A percentile compares a stretch with the other conserved stretches of the same genome.
phyloP scores from a whole-genome alignment of 2,113 vertebrate genomes.

The Accipiter cooperii region DNA sequence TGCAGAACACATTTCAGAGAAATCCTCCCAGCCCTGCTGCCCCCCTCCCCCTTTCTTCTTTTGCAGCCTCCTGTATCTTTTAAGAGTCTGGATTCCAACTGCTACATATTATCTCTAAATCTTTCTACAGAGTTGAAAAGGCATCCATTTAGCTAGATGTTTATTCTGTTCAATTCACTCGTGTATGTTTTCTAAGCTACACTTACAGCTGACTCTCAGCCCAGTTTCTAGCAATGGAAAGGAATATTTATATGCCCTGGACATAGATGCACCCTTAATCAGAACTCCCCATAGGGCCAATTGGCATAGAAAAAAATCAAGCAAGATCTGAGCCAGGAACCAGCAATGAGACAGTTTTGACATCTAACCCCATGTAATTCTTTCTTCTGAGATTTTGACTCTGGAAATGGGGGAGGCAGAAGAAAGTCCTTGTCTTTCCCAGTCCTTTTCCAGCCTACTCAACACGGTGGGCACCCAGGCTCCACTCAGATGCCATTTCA shows the following conservation, averaged over 20 bases:
- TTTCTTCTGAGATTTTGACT: background rate
- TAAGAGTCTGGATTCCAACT: background rate
- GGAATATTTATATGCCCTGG: background rate
- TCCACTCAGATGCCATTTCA: background rate
- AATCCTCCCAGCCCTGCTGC: background rate
- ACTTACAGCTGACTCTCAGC: background rate
- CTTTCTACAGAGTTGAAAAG: constrained; percentile 15
- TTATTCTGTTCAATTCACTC: constrained; percentile 19
- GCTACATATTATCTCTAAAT: constrained; percentile 36
- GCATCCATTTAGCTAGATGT: background rate
- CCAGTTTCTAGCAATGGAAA: background rate
- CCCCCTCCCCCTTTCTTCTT: background rate
- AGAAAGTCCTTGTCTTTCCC: background rate
- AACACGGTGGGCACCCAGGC: background rate
- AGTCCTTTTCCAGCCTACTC: background rate
- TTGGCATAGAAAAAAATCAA: background rate
- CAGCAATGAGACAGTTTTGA: background rate
- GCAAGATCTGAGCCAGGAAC: background rate
- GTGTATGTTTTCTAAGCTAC: constrained; percentile 6
- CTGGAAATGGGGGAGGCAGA: background rate
- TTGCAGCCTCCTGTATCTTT: background rate
- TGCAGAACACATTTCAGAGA: constrained; percentile 68
- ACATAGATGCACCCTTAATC: background rate
- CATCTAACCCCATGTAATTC: background rate
- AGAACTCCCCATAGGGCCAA: background rate